These are phyloP conservation scores for Trachelus tabidus DNA, from an alignment of 2,888 invertebrate species.

Conservation along the genomic window DNA sequence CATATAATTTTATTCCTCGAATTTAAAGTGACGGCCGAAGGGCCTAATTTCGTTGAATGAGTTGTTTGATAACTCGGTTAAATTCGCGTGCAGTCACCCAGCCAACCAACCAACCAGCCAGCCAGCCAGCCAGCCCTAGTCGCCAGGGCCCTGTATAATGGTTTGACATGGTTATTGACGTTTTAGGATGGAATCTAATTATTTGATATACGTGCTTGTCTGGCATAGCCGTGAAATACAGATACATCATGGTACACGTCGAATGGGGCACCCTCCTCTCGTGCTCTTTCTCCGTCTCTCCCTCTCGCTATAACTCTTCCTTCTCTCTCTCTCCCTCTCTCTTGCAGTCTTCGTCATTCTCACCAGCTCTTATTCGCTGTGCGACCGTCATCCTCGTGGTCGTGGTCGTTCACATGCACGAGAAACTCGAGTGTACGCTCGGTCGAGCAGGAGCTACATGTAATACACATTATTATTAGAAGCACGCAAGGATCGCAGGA, in stretches of 20 bases:
- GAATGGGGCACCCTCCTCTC: background rate
- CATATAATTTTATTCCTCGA: conserved; percentile 61
- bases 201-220: conserved; percentile 59
- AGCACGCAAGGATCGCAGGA: conserved; percentile 4
- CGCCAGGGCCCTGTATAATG: conserved; percentile 55
- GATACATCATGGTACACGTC: conserved; percentile 35
- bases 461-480: conserved; percentile 1
- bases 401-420: background rate
- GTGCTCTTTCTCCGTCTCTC: conserved; percentile 14
- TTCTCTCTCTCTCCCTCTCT: background rate
- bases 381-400: background rate
- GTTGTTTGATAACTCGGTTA: conserved; percentile 65
- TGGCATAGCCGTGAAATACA: conserved; percentile 39
- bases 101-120: conserved; percentile 24
- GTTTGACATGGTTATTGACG: conserved; percentile 65
- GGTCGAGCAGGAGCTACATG: background rate
- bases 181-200: conserved; percentile 64
- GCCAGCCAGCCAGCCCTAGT: conserved; percentile 43
- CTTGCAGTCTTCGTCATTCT: no score
- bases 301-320: background rate
- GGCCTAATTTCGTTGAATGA: conserved; percentile 65
- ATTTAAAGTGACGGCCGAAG: conserved; percentile 58
- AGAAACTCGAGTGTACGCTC: background rate
- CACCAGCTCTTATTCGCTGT: no score
- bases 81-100: conserved; percentile 46